Percentiles rank a stretch among this genome's conserved stretches.
Evolutionary conservation across 2,797 vertebrate genomes (phyloP).

Genomic region (Discoglossus pictus): DNA sequence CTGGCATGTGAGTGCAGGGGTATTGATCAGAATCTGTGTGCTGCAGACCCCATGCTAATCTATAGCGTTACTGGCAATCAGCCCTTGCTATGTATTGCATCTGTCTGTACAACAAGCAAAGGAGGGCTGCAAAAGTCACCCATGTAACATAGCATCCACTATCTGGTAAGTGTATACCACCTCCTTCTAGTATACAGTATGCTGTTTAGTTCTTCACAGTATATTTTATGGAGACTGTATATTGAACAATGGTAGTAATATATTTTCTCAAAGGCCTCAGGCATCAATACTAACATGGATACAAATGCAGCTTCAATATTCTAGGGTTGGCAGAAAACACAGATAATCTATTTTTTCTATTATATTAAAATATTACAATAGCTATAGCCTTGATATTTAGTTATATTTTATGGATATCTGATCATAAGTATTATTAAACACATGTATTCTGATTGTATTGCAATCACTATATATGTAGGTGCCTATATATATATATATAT

Average conservation of each 20-base stretch:
- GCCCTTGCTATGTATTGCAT: slow-evolving; percentile 66
- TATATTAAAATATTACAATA: too few relatives aligned
- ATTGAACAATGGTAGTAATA: too few relatives aligned
- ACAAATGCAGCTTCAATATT: slow-evolving; percentile 56
- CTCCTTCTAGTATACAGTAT: slow-evolving; percentile 56
- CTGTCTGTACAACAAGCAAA: slow-evolving; percentile 66
- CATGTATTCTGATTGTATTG: too few relatives aligned
- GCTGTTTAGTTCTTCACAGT: background rate
- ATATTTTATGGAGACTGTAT: too few relatives aligned
- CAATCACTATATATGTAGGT: too few relatives aligned
- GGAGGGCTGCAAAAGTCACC: slow-evolving; percentile 64
- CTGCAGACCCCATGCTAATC: slow-evolving; percentile 84
- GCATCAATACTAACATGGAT: slow-evolving; percentile 48
- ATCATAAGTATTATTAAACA: too few relatives aligned
- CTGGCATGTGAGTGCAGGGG: slow-evolving; percentile 76
- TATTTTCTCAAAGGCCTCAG: slow-evolving; percentile 60
- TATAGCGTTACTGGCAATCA: slow-evolving; percentile 78
- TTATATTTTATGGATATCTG: background rate
- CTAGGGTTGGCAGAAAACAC: slow-evolving; percentile 26
- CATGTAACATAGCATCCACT: slow-evolving; percentile 60
- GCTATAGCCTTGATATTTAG: too few relatives aligned
- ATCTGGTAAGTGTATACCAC: slow-evolving; percentile 66
- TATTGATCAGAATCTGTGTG: slow-evolving; percentile 85
- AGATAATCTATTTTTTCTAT: too few relatives aligned
- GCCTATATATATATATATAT: too few relatives aligned